Evolutionary conservation across 2,113 vertebrate species (phyloP), one percentile per base, ranked within the genome.

Genomic region (Merops nubicus): DNA sequence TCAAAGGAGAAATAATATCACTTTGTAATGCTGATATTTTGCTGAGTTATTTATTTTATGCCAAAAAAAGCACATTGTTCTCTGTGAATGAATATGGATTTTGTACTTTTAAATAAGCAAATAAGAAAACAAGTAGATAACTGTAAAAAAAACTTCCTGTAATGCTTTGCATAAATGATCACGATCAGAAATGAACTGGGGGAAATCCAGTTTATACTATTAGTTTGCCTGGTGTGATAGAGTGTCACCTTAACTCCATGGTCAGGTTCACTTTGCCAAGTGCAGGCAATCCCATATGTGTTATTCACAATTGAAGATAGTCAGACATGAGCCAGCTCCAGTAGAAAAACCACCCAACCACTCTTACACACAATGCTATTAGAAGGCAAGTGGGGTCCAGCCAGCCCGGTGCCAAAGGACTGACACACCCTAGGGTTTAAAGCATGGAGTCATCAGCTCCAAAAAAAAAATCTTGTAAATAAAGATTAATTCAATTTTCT

Each of bases 21-120:
- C 74, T 96, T 93, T 94, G 74, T 96, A 93, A 96, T 90, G 96
- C 62, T 95, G 96, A 97, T 93, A 91, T 96, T 96, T 94, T 89
- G 78, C 93, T 88, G 42, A 88, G 69, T 63, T 96, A 93, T 76
- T 97, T 89, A 93, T 95, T 95, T 93, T 93, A 81, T 93, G 75
- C 94, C 81, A 83, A 86, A 87, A 91, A 88, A 93, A 78, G 81
- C 86, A 95, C 86, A 95, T 88, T 93, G 84, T 88, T 70, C 87
- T 91, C 12, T 81, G 84, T 62, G 96, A 91, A 86, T 3, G 0
- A 89, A 65, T 91, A 88, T n/a, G 60, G 91, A 88, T 96, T 95
- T 88, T 43, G 40, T 83, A 87, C 84, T 87, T 62, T 57, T 69
- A 88, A 94, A 89, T 53, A 67, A 85, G 68, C 47, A 89, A 97